Percentiles rank a stretch among this genome's conserved stretches.
These are phyloP conservation scores for Dendrocincla tyrannina DNA, from an alignment of 2,797 vertebrate genomes.

Conservation along the genomic window DNA sequence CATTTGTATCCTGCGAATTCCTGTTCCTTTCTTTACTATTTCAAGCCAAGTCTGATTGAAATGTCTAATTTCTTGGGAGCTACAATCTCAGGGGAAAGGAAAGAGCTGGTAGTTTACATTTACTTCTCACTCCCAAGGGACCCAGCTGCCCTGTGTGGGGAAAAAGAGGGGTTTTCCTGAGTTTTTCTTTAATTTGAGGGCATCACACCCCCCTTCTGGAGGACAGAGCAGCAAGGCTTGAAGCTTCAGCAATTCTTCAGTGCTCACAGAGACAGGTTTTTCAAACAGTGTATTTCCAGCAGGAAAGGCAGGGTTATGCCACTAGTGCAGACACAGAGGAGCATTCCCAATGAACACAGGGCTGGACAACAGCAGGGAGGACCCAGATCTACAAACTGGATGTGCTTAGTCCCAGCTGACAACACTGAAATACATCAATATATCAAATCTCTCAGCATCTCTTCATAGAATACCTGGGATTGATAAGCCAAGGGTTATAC, in stretches of 20 bases:
- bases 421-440: background rate
- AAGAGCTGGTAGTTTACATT: background rate
- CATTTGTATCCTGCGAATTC: background rate
- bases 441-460: background rate
- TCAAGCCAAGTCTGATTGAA: background rate
- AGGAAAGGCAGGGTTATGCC: background rate
- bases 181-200: background rate
- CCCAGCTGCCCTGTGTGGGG: background rate
- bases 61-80: background rate
- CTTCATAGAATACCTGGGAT: background rate
- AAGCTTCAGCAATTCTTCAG: background rate
- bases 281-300: background rate
- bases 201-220: background rate
- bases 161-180: background rate
- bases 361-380: background rate
- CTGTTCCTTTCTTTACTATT: background rate
- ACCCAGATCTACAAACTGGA: background rate
- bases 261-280: background rate
- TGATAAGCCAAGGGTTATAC: too few relatives aligned
- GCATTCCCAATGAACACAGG: background rate
- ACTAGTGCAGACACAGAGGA: background rate
- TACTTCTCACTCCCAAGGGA: background rate
- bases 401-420: background rate
- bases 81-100: background rate
- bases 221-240: background rate